Percentiles rank a stretch among this genome's conserved stretches.
Conservation (phyloP, 2,888 invertebrate genomes). For the Adineta ricciae region DNA sequence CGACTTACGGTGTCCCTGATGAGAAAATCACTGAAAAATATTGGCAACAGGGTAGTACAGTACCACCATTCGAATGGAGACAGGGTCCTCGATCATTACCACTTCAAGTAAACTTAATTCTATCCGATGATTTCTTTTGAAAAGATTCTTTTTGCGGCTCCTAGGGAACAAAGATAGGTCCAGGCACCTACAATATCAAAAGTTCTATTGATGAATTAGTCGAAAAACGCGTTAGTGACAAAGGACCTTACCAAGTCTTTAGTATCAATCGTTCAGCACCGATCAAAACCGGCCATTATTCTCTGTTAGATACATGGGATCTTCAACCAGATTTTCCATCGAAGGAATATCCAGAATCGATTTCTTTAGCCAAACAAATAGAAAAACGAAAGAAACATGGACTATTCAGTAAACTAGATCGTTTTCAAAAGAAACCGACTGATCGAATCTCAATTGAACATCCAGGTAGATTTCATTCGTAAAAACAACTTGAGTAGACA, state of each 20-base stretch:
- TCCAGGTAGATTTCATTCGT: not conserved
- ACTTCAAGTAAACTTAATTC: not conserved
- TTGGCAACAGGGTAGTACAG: conserved; percentile 27
- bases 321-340: conserved; percentile 1
- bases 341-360: not conserved
- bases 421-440: not conserved
- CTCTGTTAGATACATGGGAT: not conserved
- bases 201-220: conserved; percentile 30
- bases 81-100: conserved; percentile 28
- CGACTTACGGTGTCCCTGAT: conserved; percentile 30
- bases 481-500: too few relatives aligned
- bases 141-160: not conserved
- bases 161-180: conserved; percentile 27
- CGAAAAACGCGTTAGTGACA: conserved; percentile 28
- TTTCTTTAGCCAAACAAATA: not conserved
- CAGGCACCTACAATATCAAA: conserved; percentile 26
- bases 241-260: conserved; percentile 33
- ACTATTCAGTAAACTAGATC: not conserved
- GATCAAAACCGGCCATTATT: conserved; percentile 27
- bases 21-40: conserved; percentile 14
- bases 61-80: conserved; percentile 25
- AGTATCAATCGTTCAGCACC: not conserved
- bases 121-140: not conserved
- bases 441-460: not conserved
- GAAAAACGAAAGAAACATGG: not conserved